These are phyloP conservation scores for Sylvia atricapilla DNA, from an alignment of 2,113 vertebrate genomes.

Conservation along the genomic window DNA sequence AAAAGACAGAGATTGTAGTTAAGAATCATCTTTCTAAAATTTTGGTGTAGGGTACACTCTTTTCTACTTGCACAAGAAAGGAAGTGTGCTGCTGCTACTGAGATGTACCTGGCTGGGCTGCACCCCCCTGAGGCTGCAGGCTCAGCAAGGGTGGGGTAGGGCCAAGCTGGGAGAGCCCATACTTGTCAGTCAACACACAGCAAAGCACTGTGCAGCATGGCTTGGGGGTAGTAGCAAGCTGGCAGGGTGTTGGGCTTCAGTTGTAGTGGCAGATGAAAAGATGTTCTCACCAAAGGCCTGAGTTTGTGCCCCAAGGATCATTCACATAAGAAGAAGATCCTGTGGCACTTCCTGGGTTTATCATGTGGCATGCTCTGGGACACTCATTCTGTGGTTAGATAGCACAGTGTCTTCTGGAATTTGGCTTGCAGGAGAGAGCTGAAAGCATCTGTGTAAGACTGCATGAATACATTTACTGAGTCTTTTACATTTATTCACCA, in stretches of 20 bases:
- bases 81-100: neutral
- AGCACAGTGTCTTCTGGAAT: neutral
- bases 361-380: too few relatives aligned
- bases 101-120: neutral
- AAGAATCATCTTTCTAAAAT: neutral
- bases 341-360: neutral
- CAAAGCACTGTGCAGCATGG: neutral
- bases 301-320: neutral
- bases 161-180: neutral
- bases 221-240: too few relatives aligned
- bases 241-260: neutral
- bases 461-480: neutral
- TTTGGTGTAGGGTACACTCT: neutral
- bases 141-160: neutral
- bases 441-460: neutral
- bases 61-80: neutral
- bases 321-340: neutral
- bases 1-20: neutral
- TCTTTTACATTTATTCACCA: neutral
- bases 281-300: neutral
- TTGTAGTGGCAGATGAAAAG: neutral
- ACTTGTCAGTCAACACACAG: neutral
- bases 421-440: neutral
- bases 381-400: fast-evolving
- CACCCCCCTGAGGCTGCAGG: fast-evolving